Evolutionary conservation across 1,140 invertebrate genomes (phyloP), one percentile per base, ranked within the genome.

Genomic region (Nasonia longicornis): DNA sequence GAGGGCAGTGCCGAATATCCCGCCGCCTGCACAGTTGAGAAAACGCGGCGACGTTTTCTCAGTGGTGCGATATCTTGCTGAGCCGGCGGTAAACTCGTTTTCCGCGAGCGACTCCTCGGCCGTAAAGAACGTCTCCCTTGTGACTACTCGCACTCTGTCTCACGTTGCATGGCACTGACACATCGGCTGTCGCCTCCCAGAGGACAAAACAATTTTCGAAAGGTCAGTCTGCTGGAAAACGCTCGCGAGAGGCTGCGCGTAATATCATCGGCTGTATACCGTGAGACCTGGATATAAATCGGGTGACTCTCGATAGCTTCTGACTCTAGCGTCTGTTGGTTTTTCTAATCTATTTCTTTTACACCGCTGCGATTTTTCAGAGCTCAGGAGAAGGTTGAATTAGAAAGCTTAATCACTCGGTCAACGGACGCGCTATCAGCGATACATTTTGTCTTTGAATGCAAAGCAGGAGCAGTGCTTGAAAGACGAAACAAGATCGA

Each of bases 201-300:
- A 35, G 77, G 77, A 79, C 77, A 79, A 79, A 79, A 79, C 77
- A 79, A 79, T 79, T 79, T 79, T 72, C 69, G 69, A 72, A 79
- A 79, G 77, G 67, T 72, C 77, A 38, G 42, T 72, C 67, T 35
- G 58, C 12, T 35, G 67, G 69, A 79, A 79, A 79, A 79, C 31
- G 4, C 22, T 8, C 20, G 16, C 10, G n/a, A 1, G n/a, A 14
- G 71, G 10, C 1, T 73, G 31, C 20, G 3, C 20, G 3, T 3
- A n/a, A 38, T 11, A 73, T 52, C 35, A 45, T 71, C 2, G 70
- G 11, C 35, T 31, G 4, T 42, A 42, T 42, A 42, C 38, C 8
- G 38, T 10, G 31, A 3, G 31, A 35, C 3, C 31, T 3, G 31
- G 31, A 0, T 35, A 35, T 35, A 35, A 3, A 35, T 35, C 31